A percentile compares a stretch with the other conserved stretches of the same genome.
Evolutionary conservation across 2,113 vertebrate species (phyloP).

Genomic region (Peromyscus polionotus): DNA sequence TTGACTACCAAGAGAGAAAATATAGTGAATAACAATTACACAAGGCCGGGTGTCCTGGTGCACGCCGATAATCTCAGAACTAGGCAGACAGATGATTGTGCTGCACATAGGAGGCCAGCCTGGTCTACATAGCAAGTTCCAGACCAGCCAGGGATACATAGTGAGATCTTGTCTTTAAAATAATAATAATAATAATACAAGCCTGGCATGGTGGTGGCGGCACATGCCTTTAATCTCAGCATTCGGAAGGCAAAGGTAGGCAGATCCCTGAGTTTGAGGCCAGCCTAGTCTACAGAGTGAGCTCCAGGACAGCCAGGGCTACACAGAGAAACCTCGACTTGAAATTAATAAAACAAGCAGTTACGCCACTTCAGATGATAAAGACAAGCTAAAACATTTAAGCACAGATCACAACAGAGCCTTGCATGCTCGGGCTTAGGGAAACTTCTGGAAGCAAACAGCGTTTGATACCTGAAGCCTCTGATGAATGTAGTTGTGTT

Average conservation of each 20-base stretch:
- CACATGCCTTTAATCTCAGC: too few relatives aligned
- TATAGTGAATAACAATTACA: background rate
- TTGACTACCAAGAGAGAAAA: background rate
- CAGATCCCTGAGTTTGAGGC: too few relatives aligned
- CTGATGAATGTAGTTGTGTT: background rate
- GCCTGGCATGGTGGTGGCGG: too few relatives aligned
- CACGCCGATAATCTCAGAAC: background rate
- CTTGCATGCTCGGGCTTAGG: background rate
- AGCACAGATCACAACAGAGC: background rate
- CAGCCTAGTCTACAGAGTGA: too few relatives aligned
- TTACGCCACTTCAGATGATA: background rate
- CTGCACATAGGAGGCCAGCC: background rate
- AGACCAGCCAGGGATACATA: too few relatives aligned
- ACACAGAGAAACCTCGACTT: too few relatives aligned
- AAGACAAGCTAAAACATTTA: background rate
- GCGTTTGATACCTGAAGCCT: background rate
- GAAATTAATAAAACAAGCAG: background rate
- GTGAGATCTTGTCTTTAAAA: too few relatives aligned
- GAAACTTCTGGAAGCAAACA: background rate
- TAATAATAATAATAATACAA: too few relatives aligned
- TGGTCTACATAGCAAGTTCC: too few relatives aligned
- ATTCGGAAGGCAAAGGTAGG: too few relatives aligned
- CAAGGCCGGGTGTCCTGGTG: background rate
- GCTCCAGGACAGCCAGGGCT: too few relatives aligned
- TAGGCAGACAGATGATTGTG: background rate